Base-by-base conservation (phyloP, 1,140 invertebrate genomes). In the Euura saliciscinereae region DNA sequence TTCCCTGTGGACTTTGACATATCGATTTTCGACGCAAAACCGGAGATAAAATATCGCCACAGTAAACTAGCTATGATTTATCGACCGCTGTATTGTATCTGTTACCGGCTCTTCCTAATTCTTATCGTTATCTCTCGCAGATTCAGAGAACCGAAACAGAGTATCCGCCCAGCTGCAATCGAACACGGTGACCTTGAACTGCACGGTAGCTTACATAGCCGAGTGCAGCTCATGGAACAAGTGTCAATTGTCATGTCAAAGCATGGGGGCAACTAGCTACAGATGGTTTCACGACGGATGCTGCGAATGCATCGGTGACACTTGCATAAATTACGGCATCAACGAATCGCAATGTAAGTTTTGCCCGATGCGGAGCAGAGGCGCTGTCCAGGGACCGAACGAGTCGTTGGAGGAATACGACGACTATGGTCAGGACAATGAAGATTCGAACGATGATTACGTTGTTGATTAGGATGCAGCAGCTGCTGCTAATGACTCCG, bases 231-330 rank as follows among this genome's bases (percentile, higher is more conserved):
- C 95, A 5, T 91, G 91, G 85, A 91, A 91, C 78, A 97, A 97
- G 84, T 97, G 95, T 81, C 92, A 91, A 80, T 88, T 87, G 3
- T 90, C 90, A 6, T 96, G 95, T 81, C 88, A 90, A 69, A 93
- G 93, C 1, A 90, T 91, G 90, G 90, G 90, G 46, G 90, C 91
- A 28, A 84, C 86, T 6, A 89, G 90, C 83, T 94, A 90, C 83
- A 89, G 95, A 80, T 96, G 94, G 94, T 97, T 97, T 86, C 94
- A 96, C 83, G 94, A 96, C 84, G 95, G 94, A 2, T 97, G 96
- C 80, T 97, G 96, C 83, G 94, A 97, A 84, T 97, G 96, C 83
- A 90, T 97, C 66, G 95, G 95, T 3, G 91, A 92, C 68, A 92
- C 91, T 69, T 97, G 96, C 83, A 89, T 95, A 65, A 95, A 95